Percentiles rank a stretch among this genome's conserved stretches.
These are phyloP conservation scores for Hyppa rectilinea DNA, from an alignment of 2,888 invertebrate species.

Conservation along the genomic window DNA sequence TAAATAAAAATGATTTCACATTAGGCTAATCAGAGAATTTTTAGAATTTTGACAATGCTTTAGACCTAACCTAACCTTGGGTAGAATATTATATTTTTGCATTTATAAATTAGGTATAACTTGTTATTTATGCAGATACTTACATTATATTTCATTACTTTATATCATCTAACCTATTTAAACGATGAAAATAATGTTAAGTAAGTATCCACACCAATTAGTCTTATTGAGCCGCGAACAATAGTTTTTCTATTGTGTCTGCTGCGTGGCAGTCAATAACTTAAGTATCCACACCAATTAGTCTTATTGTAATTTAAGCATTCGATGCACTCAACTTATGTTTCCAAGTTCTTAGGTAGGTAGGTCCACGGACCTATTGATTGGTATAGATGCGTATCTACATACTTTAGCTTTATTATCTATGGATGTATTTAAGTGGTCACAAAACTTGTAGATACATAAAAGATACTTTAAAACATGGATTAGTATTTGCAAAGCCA, in stretches of 20 bases:
- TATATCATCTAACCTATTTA: no score
- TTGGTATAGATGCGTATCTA: not conserved
- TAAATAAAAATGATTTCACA: no score
- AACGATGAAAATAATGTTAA: not conserved
- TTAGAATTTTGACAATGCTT: not conserved
- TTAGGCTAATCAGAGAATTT: not conserved
- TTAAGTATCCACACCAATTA: no score
- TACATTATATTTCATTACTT: no score
- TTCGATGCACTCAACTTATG: not conserved
- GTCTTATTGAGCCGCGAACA: no score
- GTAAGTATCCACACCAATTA: no score
- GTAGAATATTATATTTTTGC: no score
- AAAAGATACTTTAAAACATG: conserved; percentile 29
- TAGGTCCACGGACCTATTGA: not conserved
- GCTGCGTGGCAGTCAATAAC: no score
- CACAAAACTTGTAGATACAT: conserved; percentile 18
- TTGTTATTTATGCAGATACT: no score
- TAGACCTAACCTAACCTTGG: not conserved
- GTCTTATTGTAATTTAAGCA: not conserved
- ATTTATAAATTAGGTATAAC: no score
- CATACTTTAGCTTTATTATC: not conserved
- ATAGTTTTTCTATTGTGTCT: no score
- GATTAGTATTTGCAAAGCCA: conserved; percentile 42
- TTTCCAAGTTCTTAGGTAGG: not conserved
- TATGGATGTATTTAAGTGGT: conserved; percentile 14